Evolutionary conservation across 2,888 invertebrate genomes (phyloP).

Genomic region (Eustalomyia histrio): DNA sequence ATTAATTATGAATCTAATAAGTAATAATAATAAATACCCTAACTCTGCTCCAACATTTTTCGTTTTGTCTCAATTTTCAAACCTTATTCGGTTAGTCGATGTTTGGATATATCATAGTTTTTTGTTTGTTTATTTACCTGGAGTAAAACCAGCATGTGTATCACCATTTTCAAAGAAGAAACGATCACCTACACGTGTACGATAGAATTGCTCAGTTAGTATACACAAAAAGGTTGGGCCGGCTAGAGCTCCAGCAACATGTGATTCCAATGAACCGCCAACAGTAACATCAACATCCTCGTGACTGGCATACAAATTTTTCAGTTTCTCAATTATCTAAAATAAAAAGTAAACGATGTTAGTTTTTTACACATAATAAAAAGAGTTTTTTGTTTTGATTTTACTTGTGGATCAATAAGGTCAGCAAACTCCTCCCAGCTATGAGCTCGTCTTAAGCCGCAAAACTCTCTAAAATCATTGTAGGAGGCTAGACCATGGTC

Average conservation of each 20-base stretch:
- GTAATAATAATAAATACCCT: no score
- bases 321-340: slow-evolving; percentile 82
- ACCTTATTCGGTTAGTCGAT: no score
- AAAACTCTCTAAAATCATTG: slow-evolving; percentile 87
- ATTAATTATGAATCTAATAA: no score
- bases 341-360: slow-evolving; percentile 7
- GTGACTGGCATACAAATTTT: slow-evolving; percentile 84
- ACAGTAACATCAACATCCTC: slow-evolving; percentile 93
- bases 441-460: slow-evolving; percentile 85
- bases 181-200: slow-evolving; percentile 91
- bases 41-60: no score
- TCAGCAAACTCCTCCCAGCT: slow-evolving; percentile 86
- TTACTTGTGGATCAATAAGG: slow-evolving; percentile 83
- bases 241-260: slow-evolving; percentile 87
- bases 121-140: slow-evolving; percentile 36
- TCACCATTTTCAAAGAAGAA: slow-evolving; percentile 90
- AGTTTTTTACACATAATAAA: not conserved
- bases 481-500: slow-evolving; percentile 92
- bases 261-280: slow-evolving; percentile 89
- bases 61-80: no score
- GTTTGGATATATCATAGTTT: no score
- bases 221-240: slow-evolving; percentile 95
- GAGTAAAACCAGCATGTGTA: slow-evolving; percentile 83
- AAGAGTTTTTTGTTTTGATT: not conserved
- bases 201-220: slow-evolving; percentile 91